Base-by-base conservation (phyloP, 2,888 invertebrate species). In the Limenitis camilla region DNA sequence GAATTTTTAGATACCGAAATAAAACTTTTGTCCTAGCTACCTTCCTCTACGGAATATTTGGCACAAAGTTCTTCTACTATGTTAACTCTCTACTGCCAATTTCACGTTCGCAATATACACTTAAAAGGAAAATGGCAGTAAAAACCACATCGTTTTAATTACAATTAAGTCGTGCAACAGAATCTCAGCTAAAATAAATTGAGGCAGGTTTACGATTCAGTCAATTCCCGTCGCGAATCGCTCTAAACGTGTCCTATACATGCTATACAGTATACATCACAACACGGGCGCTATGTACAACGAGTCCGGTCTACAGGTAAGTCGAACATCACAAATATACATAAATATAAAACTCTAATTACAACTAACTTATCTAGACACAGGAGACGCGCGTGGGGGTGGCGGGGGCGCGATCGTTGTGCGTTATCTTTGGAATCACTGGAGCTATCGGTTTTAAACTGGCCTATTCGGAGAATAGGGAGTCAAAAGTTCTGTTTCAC, bases 401-500 rank as follows among this genome's bases (percentile, higher is more conserved):
- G 42, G 35, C 42, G 47, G 42, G 45, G 33, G 6, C 38, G 43
- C 36, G 50, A 11, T 41, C 43, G 49, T 67, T 66, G 68, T 68
- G 67, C 66, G 66, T 53, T 49, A 53, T 62, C 64, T 63, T 64
- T 62, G 63, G 64, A 63, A 62, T 60, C 57, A 59, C 61, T 55
- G 30, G 32, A n/a, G 29, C 47, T 51, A 35, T 53, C 42, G 53
- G 36, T 54, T 48, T 48, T 52, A 50, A 50, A 53, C 58, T 56
- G 53, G 35, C 62, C 65, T 58, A 63, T 59, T 44, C 51, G 27
- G 49, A 32, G n/a, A 57, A 63, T 58, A 58, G 64, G 56, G 47
- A 59, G 58, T 58, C 61, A 55, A 52, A 53, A 53, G 33, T 38
- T 28, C 9, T 33, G 47, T 48, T 61, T 94, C 94, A 96, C 90